phyloP scores from a whole-genome alignment of 2,113 vertebrate species.

The Spermophilus dauricus region DNA sequence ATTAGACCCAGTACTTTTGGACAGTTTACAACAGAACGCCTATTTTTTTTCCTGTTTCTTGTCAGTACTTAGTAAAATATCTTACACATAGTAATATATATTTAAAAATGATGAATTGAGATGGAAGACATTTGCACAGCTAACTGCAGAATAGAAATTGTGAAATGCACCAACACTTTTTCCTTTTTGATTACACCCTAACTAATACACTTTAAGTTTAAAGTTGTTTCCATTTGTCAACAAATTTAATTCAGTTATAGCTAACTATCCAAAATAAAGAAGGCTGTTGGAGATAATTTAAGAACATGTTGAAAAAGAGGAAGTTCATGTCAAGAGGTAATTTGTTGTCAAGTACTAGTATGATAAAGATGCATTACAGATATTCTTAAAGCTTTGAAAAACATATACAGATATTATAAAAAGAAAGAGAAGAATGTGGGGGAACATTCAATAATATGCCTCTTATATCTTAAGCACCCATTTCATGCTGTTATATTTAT shows the following conservation, averaged over 20 bases:
- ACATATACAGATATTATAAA: background rate
- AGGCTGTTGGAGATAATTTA: background rate
- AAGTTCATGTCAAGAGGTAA: background rate
- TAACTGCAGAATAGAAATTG: background rate
- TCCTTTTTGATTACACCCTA: background rate
- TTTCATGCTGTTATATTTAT: conserved; percentile 14
- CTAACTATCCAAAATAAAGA: conserved; percentile 38
- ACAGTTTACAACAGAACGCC: background rate
- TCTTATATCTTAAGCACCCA: background rate
- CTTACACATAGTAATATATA: background rate
- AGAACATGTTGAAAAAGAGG: background rate
- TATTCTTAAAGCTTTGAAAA: background rate
- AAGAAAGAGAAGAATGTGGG: background rate
- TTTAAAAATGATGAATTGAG: background rate
- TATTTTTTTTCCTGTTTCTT: background rate
- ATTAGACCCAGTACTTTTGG: background rate
- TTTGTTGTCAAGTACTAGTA: background rate
- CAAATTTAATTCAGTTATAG: conserved; percentile 19
- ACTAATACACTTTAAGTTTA: background rate
- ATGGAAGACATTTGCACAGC: background rate
- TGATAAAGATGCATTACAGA: background rate
- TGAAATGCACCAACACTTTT: background rate
- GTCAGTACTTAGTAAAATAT: background rate
- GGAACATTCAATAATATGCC: background rate
- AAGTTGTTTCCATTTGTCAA: conserved; percentile 47